Evolutionary conservation across 1,140 invertebrate species (phyloP), one percentile per base, ranked within the genome.

Genomic region (Caenorhabditis latens): DNA sequence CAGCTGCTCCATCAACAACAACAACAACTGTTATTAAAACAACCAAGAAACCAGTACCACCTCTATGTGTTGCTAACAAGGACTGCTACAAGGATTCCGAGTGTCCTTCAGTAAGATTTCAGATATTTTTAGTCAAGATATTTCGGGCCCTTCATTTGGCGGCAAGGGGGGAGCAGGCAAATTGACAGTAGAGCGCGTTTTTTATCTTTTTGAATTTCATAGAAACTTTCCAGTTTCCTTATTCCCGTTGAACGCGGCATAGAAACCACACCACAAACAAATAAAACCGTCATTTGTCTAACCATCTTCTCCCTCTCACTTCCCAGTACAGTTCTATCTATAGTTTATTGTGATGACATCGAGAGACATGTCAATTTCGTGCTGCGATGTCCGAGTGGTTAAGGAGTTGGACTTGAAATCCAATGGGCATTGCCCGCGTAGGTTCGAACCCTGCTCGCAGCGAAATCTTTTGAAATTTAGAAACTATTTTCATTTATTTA

Each of bases 331-430:
- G 50, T 53, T 53, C 50, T 53, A 21, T 63, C 61, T 63, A n/a
- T 63, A 21, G 8, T 11, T 11, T 14, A 71, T 43, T 43, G 40
- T 46, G 13, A 71, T 71, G 16, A 16, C 19, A 24, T 46, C 11
- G 6, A 43, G 8, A 16, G 16, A 43, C 40, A 14, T 71, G 40
- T n/a, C 65, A 43, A 19, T 46, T 19, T 13, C 48, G 43, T 55
- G 95, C 95, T 95, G 95, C 95, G 95, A 95, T 96, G 95, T 95
- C 95, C 95, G 95, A 96, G 95, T 95, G 95, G 95, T 96, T 96
- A 96, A 96, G 95, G 95, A 95, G 95, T 95, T 95, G 95, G 95
- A 96, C 95, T 96, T 95, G 95, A 96, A 96, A 96, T 96, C 95
- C 95, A 95, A 95, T 96, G 95, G 95, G 95, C 94, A 95, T 93